Evolutionary conservation across 2,797 vertebrate genomes (phyloP), one percentile per base, ranked within the genome.

Genomic region (Pantherophis alleghaniensis): DNA sequence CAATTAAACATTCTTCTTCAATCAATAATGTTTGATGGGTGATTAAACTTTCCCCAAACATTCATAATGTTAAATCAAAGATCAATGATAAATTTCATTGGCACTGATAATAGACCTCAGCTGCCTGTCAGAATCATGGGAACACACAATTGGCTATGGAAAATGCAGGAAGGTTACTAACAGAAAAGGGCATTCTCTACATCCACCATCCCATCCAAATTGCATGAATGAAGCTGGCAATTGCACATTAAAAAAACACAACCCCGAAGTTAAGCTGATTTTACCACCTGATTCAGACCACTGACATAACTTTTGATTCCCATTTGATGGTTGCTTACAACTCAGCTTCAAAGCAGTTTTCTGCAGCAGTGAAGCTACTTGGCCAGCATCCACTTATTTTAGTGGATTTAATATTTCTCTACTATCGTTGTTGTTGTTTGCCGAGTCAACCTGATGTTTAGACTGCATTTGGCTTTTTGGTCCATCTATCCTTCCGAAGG

Each of bases 21-120:
- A 56, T 61, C 56, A 20, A 32, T 51, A 53, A 28, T 28, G 13
- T 92, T 88, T 63, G 86, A 59, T 51, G 66, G 47, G 47, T 47
- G 87, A 91, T 92, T 92, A 92, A 90, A 47, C 10, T 90, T 60
- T 90, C 74, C 55, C 56, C 66, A 92, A 56, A 87, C 16, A 24
- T 90, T 90, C 60, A 90, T 92, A 55, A 87, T 88, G 53, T 55
- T 90, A 56, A 56, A 83, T 83, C 74, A 83, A 83, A 47, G 20
- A 83, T 42, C 74, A 83, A 5, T 83, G 9, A 83, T 47, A 83
- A 83, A 83, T 83, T 83, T 83, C 74, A 42, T 47, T 47, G 10
- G 74, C 42, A 24, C 9, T 24, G 74, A 83, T 42, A 83, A 47
- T 79, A 79, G 74, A 79, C 37, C 74, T 79, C 74, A 47, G 74